Evolutionary conservation across 2,113 vertebrate genomes (phyloP).

Genomic region (Carettochelys insculpta): DNA sequence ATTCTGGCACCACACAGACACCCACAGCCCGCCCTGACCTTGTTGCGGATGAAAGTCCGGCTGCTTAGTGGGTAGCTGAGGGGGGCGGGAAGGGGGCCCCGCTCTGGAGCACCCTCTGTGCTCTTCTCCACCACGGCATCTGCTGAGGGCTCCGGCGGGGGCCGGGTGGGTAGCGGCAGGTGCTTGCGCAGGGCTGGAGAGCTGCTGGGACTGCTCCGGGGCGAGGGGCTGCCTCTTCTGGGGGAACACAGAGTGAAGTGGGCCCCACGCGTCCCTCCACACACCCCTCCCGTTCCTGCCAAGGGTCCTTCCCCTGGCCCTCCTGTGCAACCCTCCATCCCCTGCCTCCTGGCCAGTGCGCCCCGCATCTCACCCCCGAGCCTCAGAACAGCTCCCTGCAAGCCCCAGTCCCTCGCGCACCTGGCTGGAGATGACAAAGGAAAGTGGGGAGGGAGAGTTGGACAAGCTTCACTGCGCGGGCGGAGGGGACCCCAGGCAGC

Average conservation of each 20-base stretch:
- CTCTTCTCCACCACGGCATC: conserved; percentile 73
- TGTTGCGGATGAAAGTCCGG: conserved; percentile 88
- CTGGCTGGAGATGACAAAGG: too few relatives aligned
- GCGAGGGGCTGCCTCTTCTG: conserved; percentile 90
- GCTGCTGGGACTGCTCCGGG: conserved; percentile 89
- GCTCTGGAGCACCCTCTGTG: conserved; percentile 76
- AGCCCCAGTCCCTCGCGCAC: too few relatives aligned
- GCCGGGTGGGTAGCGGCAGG: conserved; percentile 75
- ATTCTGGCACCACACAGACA: too few relatives aligned
- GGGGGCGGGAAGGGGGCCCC: conserved; percentile 44
- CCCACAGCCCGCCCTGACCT: background rate
- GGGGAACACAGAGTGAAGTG: background rate
- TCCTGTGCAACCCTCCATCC: background rate
- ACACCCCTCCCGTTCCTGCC: background rate
- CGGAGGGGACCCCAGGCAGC: too few relatives aligned
- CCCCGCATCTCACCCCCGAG: too few relatives aligned
- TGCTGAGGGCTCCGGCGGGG: conserved; percentile 66
- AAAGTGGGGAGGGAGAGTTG: too few relatives aligned
- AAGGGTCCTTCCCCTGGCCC: background rate
- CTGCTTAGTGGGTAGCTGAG: conserved; percentile 83
- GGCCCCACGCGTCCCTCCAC: background rate
- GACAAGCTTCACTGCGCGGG: too few relatives aligned
- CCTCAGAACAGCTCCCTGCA: too few relatives aligned
- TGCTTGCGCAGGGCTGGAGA: conserved; percentile 88
- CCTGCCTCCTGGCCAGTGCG: too few relatives aligned